Evolutionary conservation across 2,113 vertebrate genomes (phyloP).

Genomic region (Balaeniceps rex): DNA sequence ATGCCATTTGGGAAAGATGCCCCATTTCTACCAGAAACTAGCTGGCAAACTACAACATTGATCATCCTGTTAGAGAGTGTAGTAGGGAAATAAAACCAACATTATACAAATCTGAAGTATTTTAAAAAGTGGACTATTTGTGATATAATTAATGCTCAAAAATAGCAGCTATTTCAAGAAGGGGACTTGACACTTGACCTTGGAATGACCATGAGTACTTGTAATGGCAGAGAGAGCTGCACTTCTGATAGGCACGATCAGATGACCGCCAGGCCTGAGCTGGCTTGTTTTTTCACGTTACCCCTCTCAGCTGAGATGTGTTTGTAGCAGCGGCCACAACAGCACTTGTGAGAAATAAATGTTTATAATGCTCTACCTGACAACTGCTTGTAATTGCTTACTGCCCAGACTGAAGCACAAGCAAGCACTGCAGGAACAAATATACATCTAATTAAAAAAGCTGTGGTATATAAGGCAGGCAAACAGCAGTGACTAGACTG

Average conservation of each 20-base stretch:
- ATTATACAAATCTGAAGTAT: neutral
- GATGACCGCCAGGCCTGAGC: neutral
- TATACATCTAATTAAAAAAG: conserved; percentile 25
- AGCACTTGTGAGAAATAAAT: neutral
- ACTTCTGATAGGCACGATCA: neutral
- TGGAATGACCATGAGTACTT: neutral
- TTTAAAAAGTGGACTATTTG: neutral
- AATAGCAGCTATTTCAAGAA: neutral
- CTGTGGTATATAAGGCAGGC: neutral
- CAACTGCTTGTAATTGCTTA: neutral
- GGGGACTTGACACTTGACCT: neutral
- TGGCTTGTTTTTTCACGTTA: neutral
- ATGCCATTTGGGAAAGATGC: neutral
- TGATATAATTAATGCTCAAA: neutral
- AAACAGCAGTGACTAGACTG: neutral
- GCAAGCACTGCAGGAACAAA: conserved; percentile 22
- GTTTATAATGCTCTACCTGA: neutral
- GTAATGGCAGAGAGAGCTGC: neutral
- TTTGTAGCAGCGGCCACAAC: neutral
- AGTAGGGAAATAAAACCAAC: neutral
- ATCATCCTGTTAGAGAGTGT: neutral
- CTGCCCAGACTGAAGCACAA: neutral
- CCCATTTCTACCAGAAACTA: neutral
- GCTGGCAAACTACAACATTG: neutral
- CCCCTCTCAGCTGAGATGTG: neutral